phyloP scores from a whole-genome alignment of 2,797 vertebrate species.

The Clarias fuscus region DNA sequence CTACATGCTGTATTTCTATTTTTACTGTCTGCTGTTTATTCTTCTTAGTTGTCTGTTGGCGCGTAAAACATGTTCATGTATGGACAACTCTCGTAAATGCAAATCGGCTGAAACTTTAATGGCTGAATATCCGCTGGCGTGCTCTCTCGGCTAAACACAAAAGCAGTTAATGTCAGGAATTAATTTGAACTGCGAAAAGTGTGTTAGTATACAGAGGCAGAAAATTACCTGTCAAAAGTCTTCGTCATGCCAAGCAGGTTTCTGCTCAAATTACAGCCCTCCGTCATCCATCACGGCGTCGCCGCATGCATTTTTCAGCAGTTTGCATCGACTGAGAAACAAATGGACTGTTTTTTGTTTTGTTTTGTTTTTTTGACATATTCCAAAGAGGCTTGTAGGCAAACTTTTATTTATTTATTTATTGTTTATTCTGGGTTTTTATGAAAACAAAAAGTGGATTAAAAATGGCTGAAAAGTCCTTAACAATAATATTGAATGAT shows the following conservation, averaged over 20 bases:
- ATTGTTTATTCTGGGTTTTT: not conserved
- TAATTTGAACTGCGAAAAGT: slow-evolving; percentile 35
- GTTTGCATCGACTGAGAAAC: not conserved
- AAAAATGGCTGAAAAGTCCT: not conserved
- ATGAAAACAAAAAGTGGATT: not conserved
- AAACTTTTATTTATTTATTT: not conserved
- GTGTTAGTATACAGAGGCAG: slow-evolving; percentile 42
- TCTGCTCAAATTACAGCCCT: slow-evolving; percentile 32
- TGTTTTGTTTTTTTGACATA: not conserved
- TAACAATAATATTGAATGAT: too few species aligned
- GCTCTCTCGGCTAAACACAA: slow-evolving; percentile 19
- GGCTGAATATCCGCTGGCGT: slow-evolving; percentile 16
- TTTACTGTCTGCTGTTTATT: slow-evolving; percentile 3
- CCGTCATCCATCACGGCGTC: slow-evolving; percentile 23
- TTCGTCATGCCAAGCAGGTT: slow-evolving; percentile 23
- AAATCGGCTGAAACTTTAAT: slow-evolving; percentile 28
- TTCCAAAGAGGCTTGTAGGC: not conserved
- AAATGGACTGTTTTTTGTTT: not conserved
- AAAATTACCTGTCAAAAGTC: slow-evolving; percentile 41
- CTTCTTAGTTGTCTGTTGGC: slow-evolving; percentile 17
- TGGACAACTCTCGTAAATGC: slow-evolving; percentile 34
- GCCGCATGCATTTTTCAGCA: slow-evolving; percentile 6
- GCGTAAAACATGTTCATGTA: slow-evolving; percentile 26
- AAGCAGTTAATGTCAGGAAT: slow-evolving; percentile 47
- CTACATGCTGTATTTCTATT: slow-evolving; percentile 11